phyloP scores from a whole-genome alignment of 2,797 vertebrate species.

The Atherinosoma microstoma region DNA sequence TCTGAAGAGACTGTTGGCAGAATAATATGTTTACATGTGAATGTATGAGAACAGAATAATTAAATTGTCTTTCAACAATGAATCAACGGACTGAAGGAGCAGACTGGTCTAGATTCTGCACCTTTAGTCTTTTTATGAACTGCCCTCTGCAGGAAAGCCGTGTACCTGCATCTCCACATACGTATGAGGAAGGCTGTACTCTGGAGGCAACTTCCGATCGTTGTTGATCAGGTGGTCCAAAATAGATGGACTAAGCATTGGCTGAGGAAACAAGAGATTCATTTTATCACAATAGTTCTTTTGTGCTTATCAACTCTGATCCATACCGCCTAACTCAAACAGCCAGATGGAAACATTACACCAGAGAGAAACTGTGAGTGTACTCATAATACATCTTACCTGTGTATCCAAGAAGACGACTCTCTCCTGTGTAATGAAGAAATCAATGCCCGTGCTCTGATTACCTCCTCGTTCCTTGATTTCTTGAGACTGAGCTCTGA shows the following conservation, averaged over 20 bases:
- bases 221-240: constrained; percentile 95
- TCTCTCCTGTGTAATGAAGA: constrained; percentile 94
- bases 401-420: constrained; percentile 95
- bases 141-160: constrained; percentile 40
- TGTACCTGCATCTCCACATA: constrained; percentile 95
- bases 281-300: constrained; percentile 7
- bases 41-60: neutral
- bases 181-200: constrained; percentile 93
- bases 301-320: neutral
- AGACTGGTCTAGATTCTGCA: neutral
- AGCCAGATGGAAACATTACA: neutral
- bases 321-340: neutral
- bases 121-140: neutral
- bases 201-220: constrained; percentile 91
- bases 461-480: constrained; percentile 93
- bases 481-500: constrained; percentile 90
- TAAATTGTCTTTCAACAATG: neutral
- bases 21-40: constrained; percentile 1
- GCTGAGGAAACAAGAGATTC: constrained; percentile 73
- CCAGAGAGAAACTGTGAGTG: neutral
- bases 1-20: constrained; percentile 89
- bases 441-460: constrained; percentile 93
- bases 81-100: neutral
- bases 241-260: constrained; percentile 91
- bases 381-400: constrained; percentile 68